These are phyloP conservation scores for Oreortyx pictus DNA, from an alignment of 2,797 vertebrate species.

Conservation along the genomic window DNA sequence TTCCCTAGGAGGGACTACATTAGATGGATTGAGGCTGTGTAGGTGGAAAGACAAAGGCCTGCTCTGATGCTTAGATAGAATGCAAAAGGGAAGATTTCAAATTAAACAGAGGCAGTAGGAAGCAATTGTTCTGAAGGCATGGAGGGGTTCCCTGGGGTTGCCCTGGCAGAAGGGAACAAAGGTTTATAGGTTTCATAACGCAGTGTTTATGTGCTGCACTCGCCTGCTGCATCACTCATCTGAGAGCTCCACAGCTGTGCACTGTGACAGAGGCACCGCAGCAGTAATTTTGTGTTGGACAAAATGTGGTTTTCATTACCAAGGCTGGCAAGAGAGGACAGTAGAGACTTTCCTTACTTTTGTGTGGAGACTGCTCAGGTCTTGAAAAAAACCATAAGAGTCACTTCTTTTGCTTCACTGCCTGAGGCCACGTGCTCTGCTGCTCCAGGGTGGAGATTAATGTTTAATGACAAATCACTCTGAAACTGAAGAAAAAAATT, in stretches of 20 bases:
- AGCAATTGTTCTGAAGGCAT: accelerated
- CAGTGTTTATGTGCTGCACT: accelerated
- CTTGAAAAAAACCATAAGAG: not conserved
- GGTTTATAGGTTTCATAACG: not conserved
- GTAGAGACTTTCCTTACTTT: not conserved
- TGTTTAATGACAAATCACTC: constrained; percentile 9
- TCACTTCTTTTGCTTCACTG: not conserved
- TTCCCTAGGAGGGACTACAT: not conserved
- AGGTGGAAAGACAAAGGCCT: not conserved
- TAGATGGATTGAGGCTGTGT: not conserved
- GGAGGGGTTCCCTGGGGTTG: not conserved
- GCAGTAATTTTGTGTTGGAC: not conserved
- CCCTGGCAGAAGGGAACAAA: not conserved
- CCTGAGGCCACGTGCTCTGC: not conserved
- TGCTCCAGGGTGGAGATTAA: not conserved
- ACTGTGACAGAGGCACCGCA: accelerated
- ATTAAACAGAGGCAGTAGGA: not conserved
- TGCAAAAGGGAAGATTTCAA: not conserved
- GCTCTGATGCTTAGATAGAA: not conserved
- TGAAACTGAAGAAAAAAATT: not conserved
- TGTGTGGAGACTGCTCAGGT: not conserved
- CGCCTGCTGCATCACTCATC: accelerated
- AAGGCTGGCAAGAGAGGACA: not conserved
- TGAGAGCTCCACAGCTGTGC: not conserved
- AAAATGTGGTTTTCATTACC: not conserved